Evolutionary conservation across 2,888 invertebrate genomes (phyloP), one percentile per base, ranked within the genome.

Genomic region (Scaptomyza caliginosa): DNA sequence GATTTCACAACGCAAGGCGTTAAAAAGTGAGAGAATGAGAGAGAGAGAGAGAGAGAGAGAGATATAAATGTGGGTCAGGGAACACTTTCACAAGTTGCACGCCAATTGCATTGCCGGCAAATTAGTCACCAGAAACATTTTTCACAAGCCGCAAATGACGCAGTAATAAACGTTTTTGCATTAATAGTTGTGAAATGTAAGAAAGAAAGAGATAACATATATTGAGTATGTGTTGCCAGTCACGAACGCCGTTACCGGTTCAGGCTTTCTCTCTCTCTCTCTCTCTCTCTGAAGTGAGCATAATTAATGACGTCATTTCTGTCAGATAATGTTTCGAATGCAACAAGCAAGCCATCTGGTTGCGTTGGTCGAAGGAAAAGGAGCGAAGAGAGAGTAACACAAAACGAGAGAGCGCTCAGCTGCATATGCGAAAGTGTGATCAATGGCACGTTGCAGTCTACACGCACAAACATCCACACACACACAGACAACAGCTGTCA

Each of bases 391-490:
- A n/a, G 28, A 56, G 28, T n/a, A 13, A 16, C 4, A 34, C 2
- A 38, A n/a, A 26, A 5, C 30, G 21, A 52, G 23, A 43, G 17
- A 24, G 24, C 26, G 17, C 19, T 28, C 21, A 32, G 26, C 40
- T 59, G 42, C 16, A 39, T 54, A 13, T 30, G n/a, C n/a, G 2
- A 1, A 11, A 24, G 42, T 54, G 68, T 74, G 79, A 79, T 82
- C 83, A 39, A 16, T 23, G 73, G 70, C 84, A 84, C 84, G 81
- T 84, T 38, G 52, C 54, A 50, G 39, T n/a, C n/a, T n/a, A n/a
- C n/a, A 19, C 34, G 34, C 26, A 28, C 28, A 46, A 16, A 16
- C 26, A 42, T 43, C 38, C 42, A 66, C 56, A 57, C 19, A 51
- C 36, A 49, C 39, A 48, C 48, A 68, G 48, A 40, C 72, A 72